These are phyloP conservation scores for Tinamus major DNA, from an alignment of 2,797 vertebrate species.

Conservation along the genomic window DNA sequence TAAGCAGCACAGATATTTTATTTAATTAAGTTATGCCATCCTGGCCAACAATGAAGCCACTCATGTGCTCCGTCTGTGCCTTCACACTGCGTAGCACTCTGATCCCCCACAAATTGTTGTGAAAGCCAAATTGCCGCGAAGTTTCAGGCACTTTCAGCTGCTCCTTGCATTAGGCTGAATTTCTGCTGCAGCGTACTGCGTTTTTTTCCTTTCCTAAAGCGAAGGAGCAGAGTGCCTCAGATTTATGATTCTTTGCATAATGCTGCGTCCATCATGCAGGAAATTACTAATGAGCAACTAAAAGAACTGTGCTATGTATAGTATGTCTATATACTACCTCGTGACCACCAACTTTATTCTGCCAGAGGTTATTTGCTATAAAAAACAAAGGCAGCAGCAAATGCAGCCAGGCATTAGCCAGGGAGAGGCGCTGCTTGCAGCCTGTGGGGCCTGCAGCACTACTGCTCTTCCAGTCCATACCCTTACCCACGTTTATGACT, in stretches of 20 bases:
- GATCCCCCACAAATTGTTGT: conserved; percentile 40
- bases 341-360: conserved; percentile 11
- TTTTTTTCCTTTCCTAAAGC: conserved; percentile 60
- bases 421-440: not conserved
- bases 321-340: not conserved
- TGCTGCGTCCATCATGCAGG: conserved; percentile 20
- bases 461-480: not conserved
- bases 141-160: conserved; percentile 57
- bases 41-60: conserved; percentile 66
- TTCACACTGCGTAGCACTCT: not conserved
- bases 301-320: conserved; percentile 48
- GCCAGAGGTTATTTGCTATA: conserved; percentile 28
- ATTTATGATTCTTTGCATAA: conserved; percentile 55
- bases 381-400: conserved; percentile 12
- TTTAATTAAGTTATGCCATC: conserved; percentile 68
- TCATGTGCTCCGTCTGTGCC: conserved; percentile 31
- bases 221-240: not conserved
- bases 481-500: accelerated
- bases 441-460: not conserved
- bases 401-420: not conserved
- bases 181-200: conserved; percentile 32
- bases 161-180: conserved; percentile 42
- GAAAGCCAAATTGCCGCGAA: not conserved
- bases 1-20: conserved; percentile 65
- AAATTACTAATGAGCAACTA: conserved; percentile 65